Evolutionary conservation across 2,888 invertebrate genomes (phyloP), one percentile per base, ranked within the genome.

Genomic region (Chrysomela aeneicollis): DNA sequence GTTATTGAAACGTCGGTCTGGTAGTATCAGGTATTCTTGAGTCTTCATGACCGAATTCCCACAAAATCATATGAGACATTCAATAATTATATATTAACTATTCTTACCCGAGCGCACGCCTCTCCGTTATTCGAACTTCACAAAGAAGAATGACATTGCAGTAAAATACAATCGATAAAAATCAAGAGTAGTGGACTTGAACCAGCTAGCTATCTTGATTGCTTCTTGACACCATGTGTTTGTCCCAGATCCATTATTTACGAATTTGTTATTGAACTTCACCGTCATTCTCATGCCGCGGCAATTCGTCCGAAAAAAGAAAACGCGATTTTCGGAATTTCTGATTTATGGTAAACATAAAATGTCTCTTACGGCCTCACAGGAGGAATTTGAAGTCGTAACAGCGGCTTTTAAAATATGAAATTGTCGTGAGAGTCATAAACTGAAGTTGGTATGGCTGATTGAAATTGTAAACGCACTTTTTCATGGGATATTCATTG

Each of bases 121-220:
- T 35, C 15, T 67, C 37, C 35, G 57, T 53, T 52, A 53, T 46
- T 32, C 58, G 50, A 55, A 42, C 61, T 55, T 21, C 53, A 76
- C 76, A 78, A 78, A 77, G 74, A 74, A 67, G 75, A 76, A 79
- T 79, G 78, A 79, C 78, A 76, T 68, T 76, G 78, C 78, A 78
- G 63, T 76, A 77, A 76, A 73, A 75, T 74, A 75, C 75, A 77
- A 77, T 75, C 73, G 73, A 71, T 72, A 73, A 66, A 66, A 63
- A 59, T 66, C 66, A 63, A 59, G 66, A 62, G 66, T 66, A 63
- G 66, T 63, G 63, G 78, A 74, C 72, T 71, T 72, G 74, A 73
- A 72, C 70, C 64, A 59, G 64, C 50, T 69, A 66, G 68, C 74
- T 74, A 78, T 78, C 77, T 76, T 76, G 77, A 78, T 77, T 73